Evolutionary conservation across 2,113 vertebrate species (phyloP), one percentile per base, ranked within the genome.

Genomic region (Tauraco erythrolophus): DNA sequence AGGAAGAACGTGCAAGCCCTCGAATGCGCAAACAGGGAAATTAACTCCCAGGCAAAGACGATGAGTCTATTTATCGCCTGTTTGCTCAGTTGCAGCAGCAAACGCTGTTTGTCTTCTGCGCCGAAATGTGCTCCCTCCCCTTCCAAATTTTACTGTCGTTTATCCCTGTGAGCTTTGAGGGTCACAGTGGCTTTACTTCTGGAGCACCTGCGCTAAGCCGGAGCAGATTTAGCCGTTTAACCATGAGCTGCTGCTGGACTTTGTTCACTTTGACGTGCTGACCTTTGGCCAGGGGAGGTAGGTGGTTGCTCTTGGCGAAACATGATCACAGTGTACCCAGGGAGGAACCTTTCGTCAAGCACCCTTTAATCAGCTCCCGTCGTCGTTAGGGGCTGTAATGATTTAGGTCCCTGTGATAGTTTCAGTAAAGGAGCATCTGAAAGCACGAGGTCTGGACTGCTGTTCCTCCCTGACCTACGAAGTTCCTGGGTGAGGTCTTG

Each of bases 331-430:
- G 94, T 94, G 94, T 97, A 97, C 93, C 84, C 86, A 96, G 89
- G 88, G 94, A 95, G 94, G 96, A 90, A 92, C 90, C 95, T 94
- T 85, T 66, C 48, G 84, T 70, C 92, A 93, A 92, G 88, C 87
- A 89, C 92, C 76, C 95, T 96, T 93, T 91, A 95, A 74, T 94
- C 88, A 43, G 89, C 82, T 90, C 54, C 0, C 2, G 51, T 81
- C 14, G 4, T 94, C 10, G 0, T 81, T 88, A 76, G 69, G n/a
- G 33, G 57, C 56, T 91, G 76, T 66, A 88, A 78, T 64, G 69
- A 72, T 92, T 93, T 82, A 89, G 66, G 50, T 66, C 90, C 81
- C 16, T 6, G 22, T 43, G 58, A 69, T 31, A 92, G 85, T 58
- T 91, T 82, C 57, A 72, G 37, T 39, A 66, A 35, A 85, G 83